A percentile compares a stretch with the other conserved stretches of the same genome.
Conservation (phyloP, 2,113 vertebrate species). For the Xiphophorus maculatus region DNA sequence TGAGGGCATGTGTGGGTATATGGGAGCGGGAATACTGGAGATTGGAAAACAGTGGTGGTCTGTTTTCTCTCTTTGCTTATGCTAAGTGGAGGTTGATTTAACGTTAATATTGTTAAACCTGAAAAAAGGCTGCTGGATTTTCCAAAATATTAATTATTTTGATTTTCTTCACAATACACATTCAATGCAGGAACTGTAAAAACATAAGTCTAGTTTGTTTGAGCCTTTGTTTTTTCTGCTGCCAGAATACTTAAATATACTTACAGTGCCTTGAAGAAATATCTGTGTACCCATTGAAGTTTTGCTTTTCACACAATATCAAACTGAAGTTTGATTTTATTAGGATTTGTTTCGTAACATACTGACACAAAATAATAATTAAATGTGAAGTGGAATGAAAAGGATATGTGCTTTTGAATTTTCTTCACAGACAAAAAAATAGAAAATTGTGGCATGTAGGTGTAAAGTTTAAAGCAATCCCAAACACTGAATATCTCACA, state of each 20-base stretch:
- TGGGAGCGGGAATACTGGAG: conserved; percentile 58
- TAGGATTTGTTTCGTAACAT: background rate
- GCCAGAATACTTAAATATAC: too few relatives aligned
- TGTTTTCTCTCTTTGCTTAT: conserved; percentile 44
- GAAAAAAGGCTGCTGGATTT: background rate
- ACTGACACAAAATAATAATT: background rate
- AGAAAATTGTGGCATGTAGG: too few relatives aligned
- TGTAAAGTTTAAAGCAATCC: too few relatives aligned
- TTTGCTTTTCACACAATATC: too few relatives aligned
- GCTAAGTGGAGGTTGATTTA: conserved; percentile 48
- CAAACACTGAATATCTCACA: too few relatives aligned
- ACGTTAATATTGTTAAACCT: conserved; percentile 41
- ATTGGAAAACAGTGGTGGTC: conserved; percentile 42
- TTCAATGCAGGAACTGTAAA: too few relatives aligned
- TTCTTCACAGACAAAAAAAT: background rate
- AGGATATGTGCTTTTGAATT: background rate
- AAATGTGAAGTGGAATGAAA: background rate
- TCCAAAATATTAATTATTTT: background rate
- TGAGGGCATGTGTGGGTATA: conserved; percentile 75
- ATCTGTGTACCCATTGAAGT: too few relatives aligned
- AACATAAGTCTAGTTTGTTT: too few relatives aligned
- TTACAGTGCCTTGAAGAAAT: too few relatives aligned
- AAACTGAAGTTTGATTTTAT: background rate
- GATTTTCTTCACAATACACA: background rate
- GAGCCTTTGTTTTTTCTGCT: too few relatives aligned